phyloP scores from a whole-genome alignment of 2,113 vertebrate genomes.

The Tetrao urogallus region DNA sequence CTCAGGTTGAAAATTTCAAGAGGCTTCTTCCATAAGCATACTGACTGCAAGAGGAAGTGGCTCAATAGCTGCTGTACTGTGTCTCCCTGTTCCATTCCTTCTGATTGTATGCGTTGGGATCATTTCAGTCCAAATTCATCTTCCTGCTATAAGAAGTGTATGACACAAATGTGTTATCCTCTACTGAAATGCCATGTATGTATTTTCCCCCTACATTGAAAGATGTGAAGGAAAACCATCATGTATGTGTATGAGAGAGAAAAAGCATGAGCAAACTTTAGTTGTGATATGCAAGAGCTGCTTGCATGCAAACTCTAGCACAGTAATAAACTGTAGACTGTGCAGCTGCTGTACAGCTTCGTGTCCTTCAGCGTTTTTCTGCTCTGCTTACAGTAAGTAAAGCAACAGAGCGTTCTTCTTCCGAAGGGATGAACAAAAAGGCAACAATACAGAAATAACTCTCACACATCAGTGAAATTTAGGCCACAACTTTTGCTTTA shows the following conservation, averaged over 20 bases:
- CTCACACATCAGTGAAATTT: not conserved
- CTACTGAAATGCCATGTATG: not conserved
- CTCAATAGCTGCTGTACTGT: not conserved
- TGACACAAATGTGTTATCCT: not conserved
- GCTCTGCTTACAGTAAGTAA: not conserved
- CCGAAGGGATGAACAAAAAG: not conserved
- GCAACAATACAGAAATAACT: not conserved
- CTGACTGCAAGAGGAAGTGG: not conserved
- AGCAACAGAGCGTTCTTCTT: not conserved
- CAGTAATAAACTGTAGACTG: not conserved
- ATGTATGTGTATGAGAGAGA: not conserved
- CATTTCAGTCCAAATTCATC: not conserved
- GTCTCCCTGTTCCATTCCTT: not conserved
- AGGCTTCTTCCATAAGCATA: not conserved
- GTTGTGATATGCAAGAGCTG: not conserved
- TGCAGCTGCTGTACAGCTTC: not conserved
- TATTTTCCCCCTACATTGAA: not conserved
- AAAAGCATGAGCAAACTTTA: not conserved
- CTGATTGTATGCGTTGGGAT: not conserved
- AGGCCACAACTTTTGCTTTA: not conserved
- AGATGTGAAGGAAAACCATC: not conserved
- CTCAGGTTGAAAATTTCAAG: not conserved
- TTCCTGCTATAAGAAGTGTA: accelerated
- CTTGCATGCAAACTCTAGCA: accelerated
- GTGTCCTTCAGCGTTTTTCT: not conserved